Evolutionary conservation across 1,140 invertebrate species (phyloP).

Genomic region (Pseudomyrmex flavicornis): DNA sequence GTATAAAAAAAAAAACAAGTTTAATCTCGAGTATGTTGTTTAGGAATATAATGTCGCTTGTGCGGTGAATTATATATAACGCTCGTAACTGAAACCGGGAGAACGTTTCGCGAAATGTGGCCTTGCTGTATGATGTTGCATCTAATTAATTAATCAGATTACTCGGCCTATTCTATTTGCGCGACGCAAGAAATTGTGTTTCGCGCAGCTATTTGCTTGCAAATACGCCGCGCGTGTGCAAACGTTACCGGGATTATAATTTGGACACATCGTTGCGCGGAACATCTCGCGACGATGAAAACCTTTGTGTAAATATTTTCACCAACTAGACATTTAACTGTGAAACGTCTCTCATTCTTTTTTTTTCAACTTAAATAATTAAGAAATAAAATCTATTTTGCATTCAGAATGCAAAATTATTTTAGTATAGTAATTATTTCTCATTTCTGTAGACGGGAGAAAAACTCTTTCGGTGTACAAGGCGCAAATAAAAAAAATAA

Average conservation of each 20-base stretch:
- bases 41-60: neutral
- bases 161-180: slow-evolving; percentile 39
- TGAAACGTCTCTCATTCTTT: no score
- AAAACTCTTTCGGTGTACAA: no score
- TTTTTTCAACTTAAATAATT: no score
- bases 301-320: slow-evolving; percentile 7
- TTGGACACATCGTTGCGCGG: slow-evolving; percentile 17
- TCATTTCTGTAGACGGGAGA: no score
- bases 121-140: slow-evolving; percentile 5
- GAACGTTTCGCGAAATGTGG: slow-evolving; percentile 22
- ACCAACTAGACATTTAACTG: no score
- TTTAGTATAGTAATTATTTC: no score
- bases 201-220: slow-evolving; percentile 5
- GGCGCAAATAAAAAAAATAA: no score
- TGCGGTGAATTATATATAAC: neutral
- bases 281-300: neutral
- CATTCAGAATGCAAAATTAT: no score
- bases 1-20: slow-evolving; percentile 10
- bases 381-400: no score
- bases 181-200: slow-evolving; percentile 37
- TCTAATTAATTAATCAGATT: slow-evolving; percentile 47
- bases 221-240: slow-evolving; percentile 7
- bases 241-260: slow-evolving; percentile 30
- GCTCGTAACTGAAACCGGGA: slow-evolving; percentile 16
- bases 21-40: neutral